Conservation (phyloP, 2,888 invertebrate species). For the Ypsolopha scabrella region DNA sequence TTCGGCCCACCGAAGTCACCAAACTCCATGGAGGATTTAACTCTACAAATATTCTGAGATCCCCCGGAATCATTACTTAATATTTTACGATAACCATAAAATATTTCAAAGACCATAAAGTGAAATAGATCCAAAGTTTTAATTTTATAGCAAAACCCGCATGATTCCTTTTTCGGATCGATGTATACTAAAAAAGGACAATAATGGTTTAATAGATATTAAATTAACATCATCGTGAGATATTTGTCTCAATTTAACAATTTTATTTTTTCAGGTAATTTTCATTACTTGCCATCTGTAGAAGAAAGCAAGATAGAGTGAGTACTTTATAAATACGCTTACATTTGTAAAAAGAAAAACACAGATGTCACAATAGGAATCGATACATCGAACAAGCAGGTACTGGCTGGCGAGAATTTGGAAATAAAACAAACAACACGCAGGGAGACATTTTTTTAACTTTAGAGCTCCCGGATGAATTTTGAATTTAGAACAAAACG, state of each 20-base stretch:
- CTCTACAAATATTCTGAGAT: background rate
- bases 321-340: background rate
- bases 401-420: constrained; percentile 12
- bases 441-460: constrained; percentile 44
- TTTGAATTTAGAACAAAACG: constrained; percentile 57
- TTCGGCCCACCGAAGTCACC: background rate
- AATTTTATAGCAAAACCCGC: constrained; percentile 51
- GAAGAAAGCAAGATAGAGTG: constrained; percentile 1
- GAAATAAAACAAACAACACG: constrained; percentile 23
- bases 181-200: background rate
- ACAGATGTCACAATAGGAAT: constrained; percentile 10
- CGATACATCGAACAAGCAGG: constrained; percentile 10
- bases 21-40: background rate
- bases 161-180: constrained; percentile 13
- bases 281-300: constrained; percentile 2
- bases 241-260: background rate
- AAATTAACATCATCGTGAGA: background rate
- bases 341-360: background rate
- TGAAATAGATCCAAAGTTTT: constrained; percentile 34
- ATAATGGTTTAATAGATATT: background rate
- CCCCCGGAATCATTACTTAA: background rate
- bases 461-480: constrained; percentile 47
- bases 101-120: constrained; percentile 29
- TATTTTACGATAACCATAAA: constrained; percentile 1
- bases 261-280: constrained; percentile 12